Evolutionary conservation across 1,140 invertebrate genomes (phyloP), one percentile per base, ranked within the genome.

Genomic region (Pogonomyrmex californicus): DNA sequence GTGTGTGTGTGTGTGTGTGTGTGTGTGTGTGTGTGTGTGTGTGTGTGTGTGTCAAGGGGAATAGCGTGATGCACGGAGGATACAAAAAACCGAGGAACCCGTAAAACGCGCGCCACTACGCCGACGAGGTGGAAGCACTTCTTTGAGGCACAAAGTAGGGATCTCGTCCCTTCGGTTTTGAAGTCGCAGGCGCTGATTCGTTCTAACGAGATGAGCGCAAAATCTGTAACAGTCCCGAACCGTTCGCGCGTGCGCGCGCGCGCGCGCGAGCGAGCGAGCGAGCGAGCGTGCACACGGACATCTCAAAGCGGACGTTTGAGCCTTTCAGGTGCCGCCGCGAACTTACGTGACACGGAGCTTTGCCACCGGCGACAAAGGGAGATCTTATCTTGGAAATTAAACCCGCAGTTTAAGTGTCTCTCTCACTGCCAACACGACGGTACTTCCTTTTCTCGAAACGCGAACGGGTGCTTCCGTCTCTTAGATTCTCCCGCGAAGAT

Each of bases 161-260:
- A 17, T 75, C 79, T 33, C 41, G 54, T 75, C 79, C 54, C 79
- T 75, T 62, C 79, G 54, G 56, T 73, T 83, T 62, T 62, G 41
- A 83, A 73, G 79, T 83, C 54, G 41, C 68, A 30, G 17, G 68
- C 68, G 41, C 68, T 54, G 41, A 83, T 83, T 83, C 79, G 54
- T 83, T 83, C 68, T 83, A 83, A 83, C 79, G 30, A 75, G 79
- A 83, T 83, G 79, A 60, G 79, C 79, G 54, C 79, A 75, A 75
- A 83, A 83, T 83, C 68, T 73, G 68, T 75, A 51, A 83, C 68
- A 75, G 68, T 23, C 68, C 17, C 30, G 65, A 38, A 47, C 30
- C 58, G 23, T 44, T 30, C 36, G 63, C 44, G 9, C 44, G 17
- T 33, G 38, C 62, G 36, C 68, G 7, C n/a, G 1, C 38, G 23